Evolutionary conservation across 2,888 invertebrate species (phyloP), one percentile per base, ranked within the genome.

Genomic region (Sabellastarte sp.): DNA sequence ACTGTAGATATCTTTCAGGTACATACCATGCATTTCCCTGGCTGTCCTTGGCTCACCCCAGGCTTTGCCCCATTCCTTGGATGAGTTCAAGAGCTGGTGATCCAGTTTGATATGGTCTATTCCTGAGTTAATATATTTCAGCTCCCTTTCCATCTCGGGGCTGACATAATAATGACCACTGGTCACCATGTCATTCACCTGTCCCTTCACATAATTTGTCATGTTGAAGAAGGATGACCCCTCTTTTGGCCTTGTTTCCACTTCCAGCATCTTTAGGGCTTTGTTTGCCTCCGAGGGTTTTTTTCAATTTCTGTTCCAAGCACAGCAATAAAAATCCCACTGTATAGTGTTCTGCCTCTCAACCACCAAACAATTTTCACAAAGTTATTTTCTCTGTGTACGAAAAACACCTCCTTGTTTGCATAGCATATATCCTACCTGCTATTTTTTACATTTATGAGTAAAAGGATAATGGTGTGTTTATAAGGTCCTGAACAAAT

Each of bases 121-220:
- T 5, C 78, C 81, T 69, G 77, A 78, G 41, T 74, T 70, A 56
- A 82, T 74, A 10, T 71, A 67, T 26, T 74, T 70, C 59, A 82
- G 64, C 57, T 80, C 77, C 50, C 74, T 70, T 41, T 73, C 74
- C 50, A 82, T 69, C 66, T 82, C 80, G 50, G 78, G 77, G 3
- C 81, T 81, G 60, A 77, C 75, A 69, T 82, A 81, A 67, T 73
- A 80, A 31, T 77, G 68, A 52, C 80, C 79, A 59, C 75, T 76
- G 57, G 55, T 30, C 50, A 51, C 61, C 30, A 68, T 51, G 24
- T 58, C 57, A 26, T 53, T 31, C 28, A 64, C 51, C 4, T 66
- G 61, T 15, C 55, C 15, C 63, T 66, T 64, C n/a, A 66, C 51
- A 55, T 32, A 41, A 3, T 32, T 1, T 1, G 59, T 26, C 33